phyloP scores from a whole-genome alignment of 2,888 invertebrate species.

The Andricus quercusramuli region DNA sequence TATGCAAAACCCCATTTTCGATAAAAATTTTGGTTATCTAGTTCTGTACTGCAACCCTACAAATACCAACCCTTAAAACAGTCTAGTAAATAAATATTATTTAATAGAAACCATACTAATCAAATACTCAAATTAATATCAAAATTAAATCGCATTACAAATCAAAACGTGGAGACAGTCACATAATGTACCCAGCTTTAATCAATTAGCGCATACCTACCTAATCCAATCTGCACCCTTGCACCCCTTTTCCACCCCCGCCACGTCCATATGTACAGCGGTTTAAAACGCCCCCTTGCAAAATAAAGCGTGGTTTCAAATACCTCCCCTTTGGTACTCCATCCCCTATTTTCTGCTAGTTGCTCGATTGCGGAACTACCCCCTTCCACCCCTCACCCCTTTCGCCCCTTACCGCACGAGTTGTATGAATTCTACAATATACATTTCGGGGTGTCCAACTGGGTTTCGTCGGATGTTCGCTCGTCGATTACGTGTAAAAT shows the following conservation, averaged over 20 bases:
- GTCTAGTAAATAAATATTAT: neutral
- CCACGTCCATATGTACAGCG: conserved; percentile 68
- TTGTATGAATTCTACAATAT: neutral
- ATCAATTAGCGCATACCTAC: conserved; percentile 70
- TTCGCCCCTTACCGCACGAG: neutral
- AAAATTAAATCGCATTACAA: conserved; percentile 22
- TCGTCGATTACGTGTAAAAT: conserved; percentile 41
- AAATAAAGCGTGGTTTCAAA: conserved; percentile 65
- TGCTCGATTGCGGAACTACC: conserved; percentile 29
- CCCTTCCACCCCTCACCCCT: neutral
- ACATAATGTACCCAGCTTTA: conserved; percentile 65
- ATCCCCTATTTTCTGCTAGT: conserved; percentile 17
- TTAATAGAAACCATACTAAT: neutral
- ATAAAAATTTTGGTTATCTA: no score
- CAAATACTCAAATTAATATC: neutral
- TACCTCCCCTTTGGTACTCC: conserved; percentile 49
- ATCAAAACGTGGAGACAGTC: conserved; percentile 29
- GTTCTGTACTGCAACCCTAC: no score
- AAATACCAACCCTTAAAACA: neutral
- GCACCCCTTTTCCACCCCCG: conserved; percentile 49
- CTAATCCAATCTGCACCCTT: conserved; percentile 68
- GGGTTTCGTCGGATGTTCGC: conserved; percentile 29
- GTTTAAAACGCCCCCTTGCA: conserved; percentile 64
- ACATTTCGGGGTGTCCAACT: conserved; percentile 8
- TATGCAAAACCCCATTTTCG: no score